Evolutionary conservation across 2,797 vertebrate genomes (phyloP).

Genomic region (Myotis daubentonii): DNA sequence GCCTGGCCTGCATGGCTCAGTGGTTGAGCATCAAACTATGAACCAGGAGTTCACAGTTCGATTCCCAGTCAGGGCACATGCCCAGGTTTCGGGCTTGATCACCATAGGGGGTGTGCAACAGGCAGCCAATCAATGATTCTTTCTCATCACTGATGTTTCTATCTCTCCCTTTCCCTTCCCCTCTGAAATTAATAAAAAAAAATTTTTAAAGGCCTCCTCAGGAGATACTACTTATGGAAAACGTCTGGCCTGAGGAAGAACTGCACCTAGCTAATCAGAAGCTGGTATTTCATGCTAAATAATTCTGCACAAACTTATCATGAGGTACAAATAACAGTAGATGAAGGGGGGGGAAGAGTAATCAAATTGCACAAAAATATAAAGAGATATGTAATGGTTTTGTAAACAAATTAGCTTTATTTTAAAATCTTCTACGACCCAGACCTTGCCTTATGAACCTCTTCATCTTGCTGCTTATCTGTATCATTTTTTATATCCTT

Average conservation of each 20-base stretch:
- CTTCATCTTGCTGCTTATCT: neutral
- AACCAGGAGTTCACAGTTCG: too few relatives aligned
- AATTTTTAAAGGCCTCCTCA: neutral
- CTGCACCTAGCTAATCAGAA: neutral
- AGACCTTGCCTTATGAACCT: neutral
- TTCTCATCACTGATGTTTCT: too few relatives aligned
- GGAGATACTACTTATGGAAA: neutral
- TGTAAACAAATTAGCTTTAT: neutral
- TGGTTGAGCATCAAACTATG: too few relatives aligned
- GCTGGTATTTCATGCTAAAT: neutral
- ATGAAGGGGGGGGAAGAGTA: neutral
- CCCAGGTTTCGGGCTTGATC: too few relatives aligned
- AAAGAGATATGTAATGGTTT: neutral
- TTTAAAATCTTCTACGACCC: neutral
- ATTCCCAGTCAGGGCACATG: too few relatives aligned
- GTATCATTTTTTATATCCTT: neutral
- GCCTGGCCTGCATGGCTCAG: neutral
- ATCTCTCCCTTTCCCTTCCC: too few relatives aligned
- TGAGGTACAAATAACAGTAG: neutral
- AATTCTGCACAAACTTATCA: slow-evolving; percentile 9
- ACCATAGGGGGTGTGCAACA: too few relatives aligned
- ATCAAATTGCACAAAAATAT: neutral
- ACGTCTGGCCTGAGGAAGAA: neutral
- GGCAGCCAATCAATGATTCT: too few relatives aligned
- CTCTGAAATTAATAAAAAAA: too few relatives aligned